A percentile compares a stretch with the other conserved stretches of the same genome.
Conservation (phyloP, 1,140 invertebrate genomes). For the Plutomurus gul region DNA sequence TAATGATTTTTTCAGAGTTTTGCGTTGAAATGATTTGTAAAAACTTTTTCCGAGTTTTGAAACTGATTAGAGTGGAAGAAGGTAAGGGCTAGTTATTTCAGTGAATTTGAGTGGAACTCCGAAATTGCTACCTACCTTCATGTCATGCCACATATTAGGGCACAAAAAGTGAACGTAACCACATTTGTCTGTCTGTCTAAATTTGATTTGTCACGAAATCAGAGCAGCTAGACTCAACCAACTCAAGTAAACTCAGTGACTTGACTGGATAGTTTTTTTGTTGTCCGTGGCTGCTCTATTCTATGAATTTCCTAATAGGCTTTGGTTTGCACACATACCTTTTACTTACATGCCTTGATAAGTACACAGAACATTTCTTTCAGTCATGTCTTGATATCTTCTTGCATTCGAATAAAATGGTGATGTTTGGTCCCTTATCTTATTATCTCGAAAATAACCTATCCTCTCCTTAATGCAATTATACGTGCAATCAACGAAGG, state of each 20-base stretch:
- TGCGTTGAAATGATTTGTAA: no score
- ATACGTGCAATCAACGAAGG: neutral
- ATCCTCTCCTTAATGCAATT: neutral
- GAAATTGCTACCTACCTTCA: conserved; percentile 6
- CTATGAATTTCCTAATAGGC: conserved; percentile 1
- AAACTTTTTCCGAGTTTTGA: neutral
- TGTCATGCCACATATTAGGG: neutral
- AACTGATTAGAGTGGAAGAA: neutral
- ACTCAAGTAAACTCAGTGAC: conserved; percentile 5
- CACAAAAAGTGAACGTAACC: neutral
- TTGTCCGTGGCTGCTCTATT: neutral
- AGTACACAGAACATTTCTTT: neutral
- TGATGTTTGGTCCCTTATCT: neutral
- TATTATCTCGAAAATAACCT: neutral
- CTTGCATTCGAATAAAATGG: neutral
- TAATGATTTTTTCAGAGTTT: no score
- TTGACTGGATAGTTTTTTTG: neutral
- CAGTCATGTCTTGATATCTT: neutral
- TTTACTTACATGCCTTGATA: neutral
- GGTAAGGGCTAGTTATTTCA: conserved; percentile 1
- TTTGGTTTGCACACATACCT: neutral
- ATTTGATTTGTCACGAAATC: conserved; percentile 11
- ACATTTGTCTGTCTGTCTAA: conserved; percentile 10
- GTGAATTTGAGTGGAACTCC: neutral
- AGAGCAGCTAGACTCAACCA: conserved; percentile 3